Conservation (phyloP, 1,140 invertebrate species). For the Atta texana region DNA sequence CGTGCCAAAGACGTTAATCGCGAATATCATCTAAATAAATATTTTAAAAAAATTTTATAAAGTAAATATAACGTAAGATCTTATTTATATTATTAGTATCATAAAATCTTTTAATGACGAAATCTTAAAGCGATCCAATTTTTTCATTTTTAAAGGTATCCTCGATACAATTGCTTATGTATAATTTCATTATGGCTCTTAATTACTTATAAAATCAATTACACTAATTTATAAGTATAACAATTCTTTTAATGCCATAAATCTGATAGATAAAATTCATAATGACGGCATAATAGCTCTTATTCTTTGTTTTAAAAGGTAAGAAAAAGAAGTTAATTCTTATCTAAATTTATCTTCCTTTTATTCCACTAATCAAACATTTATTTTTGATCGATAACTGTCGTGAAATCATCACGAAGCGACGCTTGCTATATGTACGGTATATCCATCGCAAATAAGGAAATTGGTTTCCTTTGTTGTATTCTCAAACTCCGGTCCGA, state of each 20-base stretch:
- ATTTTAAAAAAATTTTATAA: not conserved
- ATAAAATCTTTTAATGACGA: not conserved
- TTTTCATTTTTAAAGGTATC: not conserved
- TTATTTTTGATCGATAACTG: slow-evolving; percentile 8
- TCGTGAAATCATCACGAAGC: not conserved
- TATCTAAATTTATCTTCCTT: not conserved
- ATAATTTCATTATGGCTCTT: not conserved
- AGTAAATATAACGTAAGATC: not conserved
- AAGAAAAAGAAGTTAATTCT: not conserved
- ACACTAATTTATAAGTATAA: not conserved
- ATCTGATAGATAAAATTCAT: not conserved
- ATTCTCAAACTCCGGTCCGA: slow-evolving; percentile 43
- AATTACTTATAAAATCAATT: not conserved
- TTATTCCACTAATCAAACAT: slow-evolving; percentile 5
- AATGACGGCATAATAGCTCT: not conserved
- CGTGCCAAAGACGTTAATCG: not conserved
- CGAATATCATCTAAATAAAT: not conserved
- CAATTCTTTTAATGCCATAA: not conserved
- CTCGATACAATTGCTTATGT: not conserved
- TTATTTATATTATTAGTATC: too few species aligned
- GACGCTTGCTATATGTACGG: not conserved
- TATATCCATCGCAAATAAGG: slow-evolving; percentile 32
- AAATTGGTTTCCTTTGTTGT: slow-evolving; percentile 56
- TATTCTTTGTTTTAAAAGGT: not conserved
- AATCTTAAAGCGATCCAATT: not conserved